phyloP scores from a whole-genome alignment of 2,113 vertebrate species.

The Lamprotornis superbus region DNA sequence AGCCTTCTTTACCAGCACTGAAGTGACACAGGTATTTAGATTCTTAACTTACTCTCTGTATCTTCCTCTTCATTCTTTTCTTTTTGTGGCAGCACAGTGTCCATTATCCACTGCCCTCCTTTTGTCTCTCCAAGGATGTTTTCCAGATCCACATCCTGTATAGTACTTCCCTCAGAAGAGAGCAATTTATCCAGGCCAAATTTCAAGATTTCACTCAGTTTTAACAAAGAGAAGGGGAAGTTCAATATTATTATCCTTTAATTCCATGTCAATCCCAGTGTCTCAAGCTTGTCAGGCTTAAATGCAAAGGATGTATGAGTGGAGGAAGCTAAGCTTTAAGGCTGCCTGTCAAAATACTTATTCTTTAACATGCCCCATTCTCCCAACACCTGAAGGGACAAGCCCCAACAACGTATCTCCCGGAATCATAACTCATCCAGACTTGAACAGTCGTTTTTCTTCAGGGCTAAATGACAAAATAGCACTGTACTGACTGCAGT shows the following conservation, averaged over 20 bases:
- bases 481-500: not conserved
- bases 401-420: not conserved
- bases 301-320: not conserved
- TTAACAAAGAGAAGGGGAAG: constrained; percentile 24
- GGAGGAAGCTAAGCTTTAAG: not conserved
- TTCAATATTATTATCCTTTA: not conserved
- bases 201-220: constrained; percentile 91
- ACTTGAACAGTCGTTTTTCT: not conserved
- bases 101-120: constrained; percentile 78
- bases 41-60: constrained; percentile 61
- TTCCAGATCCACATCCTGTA: constrained; percentile 81
- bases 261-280: not conserved
- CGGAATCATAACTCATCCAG: not conserved
- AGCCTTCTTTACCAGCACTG: not conserved
- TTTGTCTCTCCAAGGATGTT: constrained; percentile 82
- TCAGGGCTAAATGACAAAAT: not conserved
- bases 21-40: not conserved
- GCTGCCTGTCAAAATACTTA: not conserved
- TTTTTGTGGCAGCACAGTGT: constrained; percentile 12
- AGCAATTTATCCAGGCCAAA: constrained; percentile 91
- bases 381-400: not conserved
- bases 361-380: not conserved
- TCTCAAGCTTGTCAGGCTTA: not conserved
- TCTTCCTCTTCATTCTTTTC: constrained; percentile 59
- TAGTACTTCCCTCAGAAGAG: constrained; percentile 82